Conservation (phyloP, 1,140 invertebrate genomes). For the Ctenoplectra terminalis region DNA sequence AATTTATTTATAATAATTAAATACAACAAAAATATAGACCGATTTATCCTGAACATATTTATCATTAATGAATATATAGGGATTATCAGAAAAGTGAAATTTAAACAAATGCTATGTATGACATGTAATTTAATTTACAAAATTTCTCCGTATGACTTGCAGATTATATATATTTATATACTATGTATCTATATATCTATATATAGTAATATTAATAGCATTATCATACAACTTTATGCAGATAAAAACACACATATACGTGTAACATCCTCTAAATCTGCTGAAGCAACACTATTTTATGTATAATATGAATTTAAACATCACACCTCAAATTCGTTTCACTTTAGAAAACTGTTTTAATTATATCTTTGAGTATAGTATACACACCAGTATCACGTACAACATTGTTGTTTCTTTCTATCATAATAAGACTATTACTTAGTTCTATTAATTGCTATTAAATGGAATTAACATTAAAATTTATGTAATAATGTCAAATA, state of each 20-base stretch:
- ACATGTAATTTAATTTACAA: slow-evolving; percentile 74
- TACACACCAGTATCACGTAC: slow-evolving; percentile 32
- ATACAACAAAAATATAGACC: slow-evolving; percentile 27
- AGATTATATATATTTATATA: slow-evolving; percentile 64
- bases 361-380: slow-evolving; percentile 42
- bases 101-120: slow-evolving; percentile 61
- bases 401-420: not conserved
- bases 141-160: slow-evolving; percentile 66
- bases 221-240: slow-evolving; percentile 77
- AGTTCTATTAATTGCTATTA: slow-evolving; percentile 44
- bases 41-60: slow-evolving; percentile 20
- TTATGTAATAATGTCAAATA: slow-evolving; percentile 46
- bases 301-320: slow-evolving; percentile 59
- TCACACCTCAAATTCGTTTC: slow-evolving; percentile 13
- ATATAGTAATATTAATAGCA: slow-evolving; percentile 72
- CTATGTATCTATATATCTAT: slow-evolving; percentile 49
- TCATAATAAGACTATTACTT: slow-evolving; percentile 51
- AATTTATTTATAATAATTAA: slow-evolving; percentile 22
- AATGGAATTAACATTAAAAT: slow-evolving; percentile 46
- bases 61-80: slow-evolving; percentile 27
- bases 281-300: slow-evolving; percentile 78
- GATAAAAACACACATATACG: slow-evolving; percentile 81
- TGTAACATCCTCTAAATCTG: slow-evolving; percentile 76
- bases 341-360: slow-evolving; percentile 41
- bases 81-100: slow-evolving; percentile 51